Base-by-base conservation (phyloP, 2,113 vertebrate species). In the Pontoporia blainvillei region DNA sequence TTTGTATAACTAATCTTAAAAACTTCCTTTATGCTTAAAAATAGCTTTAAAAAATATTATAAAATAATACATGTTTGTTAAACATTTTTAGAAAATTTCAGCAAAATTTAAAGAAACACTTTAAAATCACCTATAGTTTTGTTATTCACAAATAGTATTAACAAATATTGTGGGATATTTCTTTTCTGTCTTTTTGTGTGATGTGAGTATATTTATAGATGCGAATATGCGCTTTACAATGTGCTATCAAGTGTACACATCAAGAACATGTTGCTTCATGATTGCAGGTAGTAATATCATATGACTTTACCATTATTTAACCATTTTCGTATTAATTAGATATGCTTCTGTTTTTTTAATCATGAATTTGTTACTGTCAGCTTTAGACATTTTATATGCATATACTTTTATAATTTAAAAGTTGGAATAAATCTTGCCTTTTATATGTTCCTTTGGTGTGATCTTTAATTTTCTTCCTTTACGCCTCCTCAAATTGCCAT, bases 321-420 rank as follows among this genome's bases (percentile, higher is more conserved):
- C 49, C 39, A 76, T 91, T 89, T 90, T 31, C 49, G 90, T 79
- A 86, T 92, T 96, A 90, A 90, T 92, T 96, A 86, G 84, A 44
- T 6, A 44, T 64, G 0, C 82, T 46, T 23, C 9, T 72, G 2
- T 69, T 92, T 96, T 90, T 76, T 79, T 57, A 46, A 66, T 92
- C 29, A 92, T 86, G 67, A 59, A 79, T 86, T 95, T 86, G 17
- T 96, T 97, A 23, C 34, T 87, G 0, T 62, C 14, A 86, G 29
- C 27, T 79, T 92, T 83, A 64, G 34, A n/a, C 21, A 85, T 88
- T 95, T 87, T 96, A 61, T 89, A 44, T 86, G 25, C 9, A 34
- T 92, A 25, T 76, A 81, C 52, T 89, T 95, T 71, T 69, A 36
- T 64, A 88, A 72, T 54, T 52, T 95, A 93, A 76, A 95, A 83